Evolutionary conservation across 2,797 vertebrate genomes (phyloP), one percentile per base, ranked within the genome.

Genomic region (Anomalospiza imberbis): DNA sequence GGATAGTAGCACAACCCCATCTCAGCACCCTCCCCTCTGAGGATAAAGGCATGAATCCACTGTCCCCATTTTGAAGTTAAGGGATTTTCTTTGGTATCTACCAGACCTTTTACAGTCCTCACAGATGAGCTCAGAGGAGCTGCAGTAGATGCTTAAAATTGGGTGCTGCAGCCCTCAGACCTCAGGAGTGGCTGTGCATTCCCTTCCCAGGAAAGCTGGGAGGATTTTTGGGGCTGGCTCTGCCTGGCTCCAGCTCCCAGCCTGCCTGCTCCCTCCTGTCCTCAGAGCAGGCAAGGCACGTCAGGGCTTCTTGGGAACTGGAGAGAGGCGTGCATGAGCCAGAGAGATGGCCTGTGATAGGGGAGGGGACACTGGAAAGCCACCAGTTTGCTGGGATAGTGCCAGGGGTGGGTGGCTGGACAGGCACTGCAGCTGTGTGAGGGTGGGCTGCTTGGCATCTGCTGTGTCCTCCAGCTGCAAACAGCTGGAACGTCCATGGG

Each of bases 271-370:
- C 28, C 21, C 53, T 61, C 55, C 57, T 36, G 36, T 50, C 51
- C 67, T 2, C 2, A 61, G 48, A 65, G 62, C 0, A 0, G 34
- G 25, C 0, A 1, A 55, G 62, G 17, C 88, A 24, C 11, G 6
- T 40, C 7, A 3, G 82, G 74, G 17, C 66, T 86, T 38, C 22
- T 20, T 53, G 75, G 65, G 70, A 81, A 0, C 31, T 79, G 91
- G 36, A 54, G 53, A 44, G 81, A 54, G 80, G 51, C 79, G 17
- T 0, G 5, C 38, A 63, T 36, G 79, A 85, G 72, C 60, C 13
- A 28, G 74, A 61, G 83, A 32, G 44, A 18, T 11, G 26, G 44
- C 61, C 22, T 1, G 17, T 34, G n/a, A 21, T 24, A 55, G 9
- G 13, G 18, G 10, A 17, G n/a, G 24, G 24, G 28, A 14, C 2